Evolutionary conservation across 2,797 vertebrate genomes (phyloP).

Genomic region (Ceyx erithaca): DNA sequence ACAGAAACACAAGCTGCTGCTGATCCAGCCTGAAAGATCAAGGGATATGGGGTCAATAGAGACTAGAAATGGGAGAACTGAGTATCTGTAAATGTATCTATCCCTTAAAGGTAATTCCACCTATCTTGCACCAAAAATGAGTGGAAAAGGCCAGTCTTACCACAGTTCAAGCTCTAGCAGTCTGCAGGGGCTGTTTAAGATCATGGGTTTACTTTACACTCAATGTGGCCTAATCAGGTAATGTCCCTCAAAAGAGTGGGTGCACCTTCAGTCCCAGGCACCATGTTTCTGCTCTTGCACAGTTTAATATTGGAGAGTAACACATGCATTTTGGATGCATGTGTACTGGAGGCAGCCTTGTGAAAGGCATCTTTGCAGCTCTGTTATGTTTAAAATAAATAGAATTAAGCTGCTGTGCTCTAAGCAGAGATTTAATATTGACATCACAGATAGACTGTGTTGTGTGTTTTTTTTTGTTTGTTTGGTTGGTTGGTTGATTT

Average conservation of each 20-base stretch:
- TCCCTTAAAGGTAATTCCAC: not conserved
- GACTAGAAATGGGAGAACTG: not conserved
- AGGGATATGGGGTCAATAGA: not conserved
- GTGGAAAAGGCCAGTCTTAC: not conserved
- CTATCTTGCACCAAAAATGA: not conserved
- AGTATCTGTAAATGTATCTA: not conserved
- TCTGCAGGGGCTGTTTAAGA: not conserved
- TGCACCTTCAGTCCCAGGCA: not conserved
- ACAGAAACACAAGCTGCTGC: not conserved
- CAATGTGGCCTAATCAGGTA: not conserved
- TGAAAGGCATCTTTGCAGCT: not conserved
- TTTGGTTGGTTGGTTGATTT: not conserved
- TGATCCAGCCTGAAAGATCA: not conserved
- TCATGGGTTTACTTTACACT: not conserved
- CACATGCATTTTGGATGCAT: not conserved
- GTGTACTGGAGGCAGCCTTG: not conserved
- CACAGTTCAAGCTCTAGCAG: accelerated
- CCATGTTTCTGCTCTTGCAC: accelerated
- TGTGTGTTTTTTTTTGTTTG: not conserved
- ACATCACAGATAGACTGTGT: accelerated
- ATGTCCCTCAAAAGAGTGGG: not conserved
- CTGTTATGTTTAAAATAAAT: not conserved
- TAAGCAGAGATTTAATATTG: not conserved
- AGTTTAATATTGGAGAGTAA: not conserved
- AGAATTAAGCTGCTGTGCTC: not conserved